A percentile compares a stretch with the other conserved stretches of the same genome.
phyloP scores from a whole-genome alignment of 1,140 invertebrate genomes.

The Drosophila ananassae region DNA sequence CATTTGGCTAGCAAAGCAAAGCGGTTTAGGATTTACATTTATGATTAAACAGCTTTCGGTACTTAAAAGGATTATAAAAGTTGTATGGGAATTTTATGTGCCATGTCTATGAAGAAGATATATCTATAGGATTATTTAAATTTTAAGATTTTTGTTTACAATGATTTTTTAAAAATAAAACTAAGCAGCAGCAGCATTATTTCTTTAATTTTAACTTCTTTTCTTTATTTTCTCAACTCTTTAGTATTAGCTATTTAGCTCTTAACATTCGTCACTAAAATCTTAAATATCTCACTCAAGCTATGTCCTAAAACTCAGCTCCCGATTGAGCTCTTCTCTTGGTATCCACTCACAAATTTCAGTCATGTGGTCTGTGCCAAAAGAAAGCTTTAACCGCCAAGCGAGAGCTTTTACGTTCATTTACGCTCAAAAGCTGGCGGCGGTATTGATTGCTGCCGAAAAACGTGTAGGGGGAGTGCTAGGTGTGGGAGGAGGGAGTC shows the following conservation, averaged over 20 bases:
- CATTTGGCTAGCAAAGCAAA: neutral
- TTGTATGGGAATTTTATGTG: neutral
- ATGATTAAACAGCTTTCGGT: neutral
- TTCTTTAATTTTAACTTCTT: neutral
- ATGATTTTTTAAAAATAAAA: too few relatives aligned
- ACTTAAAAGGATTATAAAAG: neutral
- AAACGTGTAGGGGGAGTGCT: too few relatives aligned
- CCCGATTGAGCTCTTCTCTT: conserved; percentile 47
- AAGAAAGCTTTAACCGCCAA: conserved; percentile 58
- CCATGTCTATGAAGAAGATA: too few relatives aligned
- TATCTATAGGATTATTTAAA: too few relatives aligned
- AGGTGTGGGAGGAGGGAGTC: neutral
- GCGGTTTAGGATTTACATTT: neutral
- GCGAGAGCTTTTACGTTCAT: conserved; percentile 69
- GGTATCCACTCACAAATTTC: conserved; percentile 48
- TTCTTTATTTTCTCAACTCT: too few relatives aligned
- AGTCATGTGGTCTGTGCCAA: conserved; percentile 62
- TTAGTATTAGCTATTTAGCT: neutral
- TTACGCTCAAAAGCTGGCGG: conserved; percentile 71
- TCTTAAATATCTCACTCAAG: neutral
- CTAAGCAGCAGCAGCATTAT: neutral
- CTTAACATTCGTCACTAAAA: neutral
- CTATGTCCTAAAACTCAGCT: neutral
- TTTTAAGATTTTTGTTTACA: too few relatives aligned
- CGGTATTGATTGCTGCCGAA: conserved; percentile 58